A percentile compares a stretch with the other conserved stretches of the same genome.
Conservation (phyloP, 2,797 vertebrate genomes). For the Dendrocincla tyrannina region DNA sequence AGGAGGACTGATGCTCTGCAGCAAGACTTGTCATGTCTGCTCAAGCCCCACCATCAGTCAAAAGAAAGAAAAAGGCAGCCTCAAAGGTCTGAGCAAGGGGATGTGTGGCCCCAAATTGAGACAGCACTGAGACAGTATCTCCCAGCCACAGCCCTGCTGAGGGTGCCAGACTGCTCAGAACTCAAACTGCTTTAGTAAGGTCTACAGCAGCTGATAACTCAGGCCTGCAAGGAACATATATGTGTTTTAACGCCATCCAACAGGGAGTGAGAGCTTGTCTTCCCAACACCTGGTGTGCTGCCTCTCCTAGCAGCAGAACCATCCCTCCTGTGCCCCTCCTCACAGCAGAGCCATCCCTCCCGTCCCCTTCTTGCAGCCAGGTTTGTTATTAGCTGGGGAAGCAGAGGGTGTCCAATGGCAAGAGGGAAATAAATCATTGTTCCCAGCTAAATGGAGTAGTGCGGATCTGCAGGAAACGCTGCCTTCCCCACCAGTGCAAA, state of each 20-base stretch:
- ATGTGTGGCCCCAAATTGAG: not conserved
- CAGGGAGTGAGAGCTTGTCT: not conserved
- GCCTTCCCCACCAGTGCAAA: constrained; percentile 77
- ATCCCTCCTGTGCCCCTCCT: not conserved
- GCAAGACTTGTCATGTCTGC: not conserved
- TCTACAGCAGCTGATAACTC: not conserved
- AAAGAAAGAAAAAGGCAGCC: not conserved
- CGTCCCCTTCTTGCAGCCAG: constrained; percentile 60
- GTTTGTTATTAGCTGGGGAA: constrained; percentile 73
- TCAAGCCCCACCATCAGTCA: accelerated
- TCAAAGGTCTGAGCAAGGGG: not conserved
- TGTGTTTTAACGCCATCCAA: accelerated
- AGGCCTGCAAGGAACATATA: not conserved
- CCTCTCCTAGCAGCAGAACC: not conserved
- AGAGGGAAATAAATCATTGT: constrained; percentile 82
- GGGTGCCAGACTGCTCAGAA: not conserved
- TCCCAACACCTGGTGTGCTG: not conserved
- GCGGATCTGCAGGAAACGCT: constrained; percentile 78
- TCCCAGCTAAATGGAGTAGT: constrained; percentile 85
- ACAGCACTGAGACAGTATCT: not conserved
- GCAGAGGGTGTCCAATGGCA: constrained; percentile 69
- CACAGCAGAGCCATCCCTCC: not conserved
- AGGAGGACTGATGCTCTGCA: not conserved
- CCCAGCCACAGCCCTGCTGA: not conserved
- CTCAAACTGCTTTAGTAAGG: not conserved